Base-by-base conservation (phyloP, 2,888 invertebrate genomes). In the Calameuta pallipes region DNA sequence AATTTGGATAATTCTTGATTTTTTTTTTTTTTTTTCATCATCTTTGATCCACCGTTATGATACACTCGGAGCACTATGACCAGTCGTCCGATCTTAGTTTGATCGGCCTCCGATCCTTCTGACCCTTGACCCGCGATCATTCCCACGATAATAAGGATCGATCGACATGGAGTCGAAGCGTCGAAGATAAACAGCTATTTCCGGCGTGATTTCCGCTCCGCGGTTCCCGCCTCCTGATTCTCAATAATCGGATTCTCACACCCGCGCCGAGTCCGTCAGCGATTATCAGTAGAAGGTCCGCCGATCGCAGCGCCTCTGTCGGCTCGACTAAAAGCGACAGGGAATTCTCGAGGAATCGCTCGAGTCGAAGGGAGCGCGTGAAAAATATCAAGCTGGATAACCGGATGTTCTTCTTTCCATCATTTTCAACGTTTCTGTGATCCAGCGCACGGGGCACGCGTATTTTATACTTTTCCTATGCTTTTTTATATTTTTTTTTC, bases 221-320 rank as follows among this genome's bases (percentile, higher is more conserved):
- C 78, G 82, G 80, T 80, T 81, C 80, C 76, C 78, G 80, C 82
- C 83, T 79, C 82, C 79, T 78, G 82, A 82, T 84, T 82, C 78
- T 83, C 83, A 80, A 85, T 88, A 88, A 88, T 87, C 87, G 86
- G 85, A 87, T 88, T 86, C 85, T 83, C 30, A 23, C n/a, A 1
- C 23, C 23, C n/a, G 3, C 11, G 36, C 15, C n/a, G 12, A 74
- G 35, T 36, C 74, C 74, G 36, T 36, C 35, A 23, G 6, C 23
- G n/a, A 37, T n/a, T 74, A 36, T 74, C 74, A 6, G 34, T 6
- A 3, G 71, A 71, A 31, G 71, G 31, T 31, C 31, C 56, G 56
- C 9, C 56, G 56, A 56, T 56, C 23, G 9, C 23, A 23, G 23
- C 15, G 56, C 23, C 23, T 23, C 56, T 56, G 23, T 23, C 56